A percentile compares a stretch with the other conserved stretches of the same genome.
Conservation (phyloP, 2,113 vertebrate genomes). For the Tychaedon coryphoeus region DNA sequence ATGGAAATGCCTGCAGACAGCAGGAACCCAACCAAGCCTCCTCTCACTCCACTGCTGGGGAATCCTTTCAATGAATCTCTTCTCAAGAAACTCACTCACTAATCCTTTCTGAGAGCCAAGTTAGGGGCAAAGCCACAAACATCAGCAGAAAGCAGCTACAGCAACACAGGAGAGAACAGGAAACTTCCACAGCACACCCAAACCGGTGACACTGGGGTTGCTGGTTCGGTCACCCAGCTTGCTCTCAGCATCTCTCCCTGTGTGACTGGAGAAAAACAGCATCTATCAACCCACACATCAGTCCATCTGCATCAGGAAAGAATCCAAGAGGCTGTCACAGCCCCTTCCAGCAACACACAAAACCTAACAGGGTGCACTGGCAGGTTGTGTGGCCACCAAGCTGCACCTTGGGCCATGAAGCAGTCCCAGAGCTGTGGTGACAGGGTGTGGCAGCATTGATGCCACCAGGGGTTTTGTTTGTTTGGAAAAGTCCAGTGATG, state of each 20-base stretch:
- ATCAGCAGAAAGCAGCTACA: fast-evolving
- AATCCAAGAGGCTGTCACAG: background rate
- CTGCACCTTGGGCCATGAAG: background rate
- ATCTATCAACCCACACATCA: background rate
- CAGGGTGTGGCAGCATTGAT: background rate
- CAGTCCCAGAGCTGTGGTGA: fast-evolving
- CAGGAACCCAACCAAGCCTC: background rate
- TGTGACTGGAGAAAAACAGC: background rate
- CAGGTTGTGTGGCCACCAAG: fast-evolving
- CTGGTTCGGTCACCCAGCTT: background rate
- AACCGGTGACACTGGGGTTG: background rate
- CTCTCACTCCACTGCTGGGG: background rate
- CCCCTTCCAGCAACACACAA: background rate
- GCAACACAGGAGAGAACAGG: background rate
- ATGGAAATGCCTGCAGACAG: fast-evolving
- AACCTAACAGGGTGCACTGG: background rate
- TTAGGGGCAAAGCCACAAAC: background rate
- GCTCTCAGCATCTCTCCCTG: background rate
- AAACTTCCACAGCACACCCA: background rate
- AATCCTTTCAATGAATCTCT: fast-evolving
- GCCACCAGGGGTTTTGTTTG: background rate
- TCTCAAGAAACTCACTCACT: background rate
- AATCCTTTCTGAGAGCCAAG: background rate
- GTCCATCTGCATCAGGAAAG: background rate
- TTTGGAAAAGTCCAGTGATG: background rate